A percentile compares a stretch with the other conserved stretches of the same genome.
Evolutionary conservation across 2,113 vertebrate species (phyloP).

Genomic region (Sphaerodactylus townsendi): DNA sequence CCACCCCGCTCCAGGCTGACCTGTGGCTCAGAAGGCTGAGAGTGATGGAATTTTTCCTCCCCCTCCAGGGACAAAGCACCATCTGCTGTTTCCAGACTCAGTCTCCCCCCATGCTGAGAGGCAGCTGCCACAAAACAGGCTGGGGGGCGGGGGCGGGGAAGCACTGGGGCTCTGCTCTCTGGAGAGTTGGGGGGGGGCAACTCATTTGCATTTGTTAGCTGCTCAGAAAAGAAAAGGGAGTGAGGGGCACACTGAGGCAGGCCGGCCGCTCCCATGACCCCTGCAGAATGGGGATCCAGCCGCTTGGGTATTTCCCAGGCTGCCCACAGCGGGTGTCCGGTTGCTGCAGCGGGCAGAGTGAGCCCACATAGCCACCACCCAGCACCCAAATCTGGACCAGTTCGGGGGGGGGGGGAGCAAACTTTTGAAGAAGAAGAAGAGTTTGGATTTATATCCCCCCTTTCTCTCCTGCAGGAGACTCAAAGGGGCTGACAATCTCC

Average conservation of each 20-base stretch:
- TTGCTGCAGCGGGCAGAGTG: not conserved
- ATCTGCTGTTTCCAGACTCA: not conserved
- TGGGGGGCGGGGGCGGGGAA: too few species aligned
- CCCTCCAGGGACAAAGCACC: not conserved
- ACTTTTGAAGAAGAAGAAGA: too few species aligned
- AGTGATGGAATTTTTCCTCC: not conserved
- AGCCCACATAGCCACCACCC: not conserved
- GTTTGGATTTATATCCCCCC: too few species aligned
- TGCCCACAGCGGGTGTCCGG: too few species aligned
- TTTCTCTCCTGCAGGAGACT: too few species aligned
- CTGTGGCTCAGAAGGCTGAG: not conserved
- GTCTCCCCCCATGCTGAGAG: not conserved
- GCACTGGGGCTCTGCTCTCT: not conserved
- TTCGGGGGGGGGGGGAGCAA: too few species aligned
- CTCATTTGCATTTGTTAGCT: constrained; percentile 6
- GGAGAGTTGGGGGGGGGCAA: not conserved
- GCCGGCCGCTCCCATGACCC: not conserved
- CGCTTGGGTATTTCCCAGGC: not conserved
- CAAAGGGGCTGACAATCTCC: too few species aligned
- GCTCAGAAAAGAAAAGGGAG: not conserved
- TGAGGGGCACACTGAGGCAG: fast-evolving
- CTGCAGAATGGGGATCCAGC: not conserved
- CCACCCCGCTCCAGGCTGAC: not conserved
- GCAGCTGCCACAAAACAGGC: not conserved
- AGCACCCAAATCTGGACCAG: too few species aligned